These are phyloP conservation scores for Cotesia chilonis DNA, from an alignment of 1,140 invertebrate species.

Conservation along the genomic window DNA sequence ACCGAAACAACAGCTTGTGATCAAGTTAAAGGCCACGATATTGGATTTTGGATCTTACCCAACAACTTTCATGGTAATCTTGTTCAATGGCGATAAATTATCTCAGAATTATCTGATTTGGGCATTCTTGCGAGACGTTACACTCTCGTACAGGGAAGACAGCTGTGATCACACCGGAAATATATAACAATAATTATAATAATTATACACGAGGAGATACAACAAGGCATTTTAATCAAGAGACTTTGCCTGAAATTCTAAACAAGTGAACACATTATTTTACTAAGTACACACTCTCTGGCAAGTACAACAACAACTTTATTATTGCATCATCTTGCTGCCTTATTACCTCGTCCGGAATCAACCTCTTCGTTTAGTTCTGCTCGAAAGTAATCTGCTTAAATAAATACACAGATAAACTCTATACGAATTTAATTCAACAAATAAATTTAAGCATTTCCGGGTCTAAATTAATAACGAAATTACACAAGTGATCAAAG, in stretches of 20 bases:
- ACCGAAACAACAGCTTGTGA: neutral
- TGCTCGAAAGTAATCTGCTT: neutral
- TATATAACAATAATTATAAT: constrained; percentile 10
- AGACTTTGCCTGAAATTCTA: constrained; percentile 3
- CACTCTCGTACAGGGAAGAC: constrained; percentile 36
- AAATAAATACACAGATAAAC: neutral
- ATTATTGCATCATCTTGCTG: neutral
- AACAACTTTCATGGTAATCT: too few species aligned
- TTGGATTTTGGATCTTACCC: neutral
- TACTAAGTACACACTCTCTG: too few species aligned
- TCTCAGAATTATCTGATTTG: constrained; percentile 29
- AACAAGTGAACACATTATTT: too few species aligned
- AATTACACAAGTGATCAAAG: neutral
- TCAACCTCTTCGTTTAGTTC: neutral
- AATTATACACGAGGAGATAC: neutral
- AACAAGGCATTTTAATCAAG: constrained; percentile 19
- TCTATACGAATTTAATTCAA: neutral
- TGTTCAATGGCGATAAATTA: too few species aligned
- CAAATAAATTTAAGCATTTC: neutral
- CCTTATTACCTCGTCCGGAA: neutral
- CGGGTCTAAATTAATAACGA: too few species aligned
- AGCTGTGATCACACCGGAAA: constrained; percentile 37
- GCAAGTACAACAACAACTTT: neutral
- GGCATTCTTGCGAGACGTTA: constrained; percentile 48
- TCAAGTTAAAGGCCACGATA: neutral